A percentile compares a stretch with the other conserved stretches of the same genome.
These are phyloP conservation scores for Nephrotoma flavescens DNA, from an alignment of 2,888 invertebrate species.

Conservation along the genomic window DNA sequence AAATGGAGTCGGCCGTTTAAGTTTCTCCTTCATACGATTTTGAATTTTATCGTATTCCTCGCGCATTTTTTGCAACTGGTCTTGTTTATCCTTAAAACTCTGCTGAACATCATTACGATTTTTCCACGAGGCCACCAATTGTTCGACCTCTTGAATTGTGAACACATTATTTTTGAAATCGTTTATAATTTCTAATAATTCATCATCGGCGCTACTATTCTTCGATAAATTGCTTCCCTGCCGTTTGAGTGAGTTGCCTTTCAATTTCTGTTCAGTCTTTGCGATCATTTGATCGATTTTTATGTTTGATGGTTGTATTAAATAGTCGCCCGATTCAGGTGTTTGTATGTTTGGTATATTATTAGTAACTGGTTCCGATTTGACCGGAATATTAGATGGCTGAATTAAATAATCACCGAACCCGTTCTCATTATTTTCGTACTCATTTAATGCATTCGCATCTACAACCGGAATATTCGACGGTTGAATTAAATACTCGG, in stretches of 20 bases:
- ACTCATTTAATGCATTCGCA: background rate
- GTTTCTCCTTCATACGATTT: constrained; percentile 54
- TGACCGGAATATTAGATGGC: constrained; percentile 30
- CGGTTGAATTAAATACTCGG: constrained; percentile 44
- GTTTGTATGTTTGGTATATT: background rate
- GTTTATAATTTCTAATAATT: constrained; percentile 71
- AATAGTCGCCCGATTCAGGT: constrained; percentile 6
- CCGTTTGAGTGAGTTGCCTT: constrained; percentile 26
- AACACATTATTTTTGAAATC: constrained; percentile 82
- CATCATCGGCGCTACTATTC: constrained; percentile 42
- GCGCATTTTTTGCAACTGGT: constrained; percentile 64
- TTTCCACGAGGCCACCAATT: constrained; percentile 73
- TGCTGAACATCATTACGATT: constrained; percentile 77
- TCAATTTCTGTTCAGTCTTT: constrained; percentile 10
- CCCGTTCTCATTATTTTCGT: constrained; percentile 9
- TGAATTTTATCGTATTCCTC: constrained; percentile 72
- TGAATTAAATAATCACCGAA: constrained; percentile 29
- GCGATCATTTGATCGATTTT: background rate
- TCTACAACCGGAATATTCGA: constrained; percentile 41
- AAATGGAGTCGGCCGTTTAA: constrained; percentile 66
- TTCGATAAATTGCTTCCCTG: constrained; percentile 26
- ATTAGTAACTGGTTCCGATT: constrained; percentile 13
- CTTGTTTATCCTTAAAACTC: constrained; percentile 71
- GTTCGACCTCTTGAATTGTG: constrained; percentile 70
- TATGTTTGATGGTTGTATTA: constrained; percentile 11